Evolutionary conservation across 2,797 vertebrate genomes (phyloP).

Genomic region (Cyprinodon diabolis): DNA sequence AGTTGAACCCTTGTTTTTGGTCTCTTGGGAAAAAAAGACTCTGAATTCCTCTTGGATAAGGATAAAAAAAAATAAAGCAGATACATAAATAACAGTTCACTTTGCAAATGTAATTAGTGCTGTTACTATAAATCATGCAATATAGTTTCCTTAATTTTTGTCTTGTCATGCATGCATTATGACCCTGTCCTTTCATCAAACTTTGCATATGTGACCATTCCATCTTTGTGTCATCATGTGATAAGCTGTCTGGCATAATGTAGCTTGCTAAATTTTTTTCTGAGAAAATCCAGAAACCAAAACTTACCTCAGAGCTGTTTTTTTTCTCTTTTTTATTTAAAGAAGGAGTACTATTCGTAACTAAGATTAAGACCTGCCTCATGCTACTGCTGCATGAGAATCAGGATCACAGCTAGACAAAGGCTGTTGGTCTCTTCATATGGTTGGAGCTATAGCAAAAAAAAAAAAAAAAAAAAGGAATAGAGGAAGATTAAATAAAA

Average conservation of each 20-base stretch:
- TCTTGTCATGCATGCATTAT: constrained; percentile 30
- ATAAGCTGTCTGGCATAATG: constrained; percentile 12
- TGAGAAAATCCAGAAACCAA: constrained; percentile 42
- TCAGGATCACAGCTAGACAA: constrained; percentile 29
- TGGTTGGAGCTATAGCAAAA: constrained; percentile 7
- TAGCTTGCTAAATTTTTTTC: constrained; percentile 53
- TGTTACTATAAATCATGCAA: neutral
- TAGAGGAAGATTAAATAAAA: neutral
- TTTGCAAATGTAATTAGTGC: neutral
- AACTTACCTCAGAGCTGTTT: constrained; percentile 26
- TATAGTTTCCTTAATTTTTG: neutral
- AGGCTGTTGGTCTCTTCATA: constrained; percentile 19
- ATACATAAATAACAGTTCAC: constrained; percentile 34
- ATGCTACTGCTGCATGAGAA: constrained; percentile 24
- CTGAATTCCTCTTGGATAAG: neutral
- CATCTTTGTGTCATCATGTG: constrained; percentile 17
- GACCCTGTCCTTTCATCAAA: neutral
- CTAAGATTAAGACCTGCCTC: constrained; percentile 41
- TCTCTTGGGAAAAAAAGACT: constrained; percentile 17
- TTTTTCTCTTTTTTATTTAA: neutral
- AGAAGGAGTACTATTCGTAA: constrained; percentile 9
- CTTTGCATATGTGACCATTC: neutral
- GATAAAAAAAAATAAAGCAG: constrained; percentile 44
- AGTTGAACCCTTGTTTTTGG: constrained; percentile 41
- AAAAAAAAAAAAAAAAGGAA: neutral